Conservation (phyloP, 2,797 vertebrate genomes). For the Chaetodon trifasciatus region DNA sequence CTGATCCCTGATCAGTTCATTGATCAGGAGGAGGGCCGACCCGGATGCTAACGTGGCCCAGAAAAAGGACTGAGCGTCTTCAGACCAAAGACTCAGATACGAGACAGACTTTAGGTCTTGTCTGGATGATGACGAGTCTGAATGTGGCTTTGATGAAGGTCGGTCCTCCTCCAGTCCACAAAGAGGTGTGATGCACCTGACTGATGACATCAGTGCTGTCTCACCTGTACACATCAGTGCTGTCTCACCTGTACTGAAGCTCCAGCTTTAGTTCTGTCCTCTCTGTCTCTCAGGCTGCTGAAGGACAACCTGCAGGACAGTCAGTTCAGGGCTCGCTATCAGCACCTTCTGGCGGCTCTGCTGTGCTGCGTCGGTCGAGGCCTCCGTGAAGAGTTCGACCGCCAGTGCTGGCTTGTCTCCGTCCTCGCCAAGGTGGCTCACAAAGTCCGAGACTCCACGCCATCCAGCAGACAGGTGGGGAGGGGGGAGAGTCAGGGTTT, state of each 20-base stretch:
- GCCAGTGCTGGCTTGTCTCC: constrained; percentile 92
- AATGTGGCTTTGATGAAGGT: too few relatives aligned
- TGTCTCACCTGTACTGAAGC: too few relatives aligned
- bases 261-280: neutral
- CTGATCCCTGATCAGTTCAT: too few relatives aligned
- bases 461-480: constrained; percentile 90
- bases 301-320: constrained; percentile 96
- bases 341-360: constrained; percentile 94
- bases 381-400: constrained; percentile 93
- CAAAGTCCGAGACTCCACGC: constrained; percentile 89
- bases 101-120: too few relatives aligned
- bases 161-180: too few relatives aligned
- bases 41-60: too few relatives aligned
- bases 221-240: too few relatives aligned
- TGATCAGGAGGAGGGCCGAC: too few relatives aligned
- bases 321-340: constrained; percentile 96
- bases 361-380: constrained; percentile 95
- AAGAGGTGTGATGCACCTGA: too few relatives aligned
- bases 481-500: neutral
- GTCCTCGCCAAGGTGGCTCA: constrained; percentile 91
- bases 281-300: constrained; percentile 87
- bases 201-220: too few relatives aligned
- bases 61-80: too few relatives aligned
- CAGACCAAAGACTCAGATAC: too few relatives aligned
- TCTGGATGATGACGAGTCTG: neutral